phyloP scores from a whole-genome alignment of 2,797 vertebrate genomes.

The Carcharodon carcharias region DNA sequence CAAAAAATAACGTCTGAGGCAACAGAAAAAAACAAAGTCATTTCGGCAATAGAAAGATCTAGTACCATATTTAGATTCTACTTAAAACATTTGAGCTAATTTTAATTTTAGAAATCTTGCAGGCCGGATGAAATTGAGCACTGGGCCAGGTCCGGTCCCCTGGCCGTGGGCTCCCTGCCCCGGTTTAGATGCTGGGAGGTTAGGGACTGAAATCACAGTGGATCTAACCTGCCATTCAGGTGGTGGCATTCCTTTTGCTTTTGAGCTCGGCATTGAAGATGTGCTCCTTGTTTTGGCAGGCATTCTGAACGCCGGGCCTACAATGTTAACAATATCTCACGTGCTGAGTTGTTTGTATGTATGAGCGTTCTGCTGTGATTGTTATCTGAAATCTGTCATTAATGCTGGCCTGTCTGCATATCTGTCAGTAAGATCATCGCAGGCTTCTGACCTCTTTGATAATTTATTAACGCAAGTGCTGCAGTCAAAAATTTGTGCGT shows the following conservation, averaged over 20 bases:
- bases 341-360: slow-evolving; percentile 12
- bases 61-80: too few relatives aligned
- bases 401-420: neutral
- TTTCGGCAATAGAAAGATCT: too few relatives aligned
- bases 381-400: neutral
- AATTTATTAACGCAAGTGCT: slow-evolving; percentile 9
- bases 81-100: too few relatives aligned
- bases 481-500: neutral
- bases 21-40: too few relatives aligned
- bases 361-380: slow-evolving; percentile 3
- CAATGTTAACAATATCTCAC: neutral
- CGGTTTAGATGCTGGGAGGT: neutral
- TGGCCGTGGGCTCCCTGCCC: too few relatives aligned
- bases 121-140: too few relatives aligned
- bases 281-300: neutral
- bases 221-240: slow-evolving; percentile 3
- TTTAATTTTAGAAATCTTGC: too few relatives aligned
- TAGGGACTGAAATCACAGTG: neutral
- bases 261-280: neutral
- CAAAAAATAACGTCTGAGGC: too few relatives aligned
- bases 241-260: neutral
- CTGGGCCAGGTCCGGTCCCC: too few relatives aligned
- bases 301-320: neutral
- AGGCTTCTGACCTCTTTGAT: neutral
- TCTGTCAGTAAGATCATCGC: neutral